phyloP scores from a whole-genome alignment of 1,140 invertebrate genomes.

The Watersipora subatra region DNA sequence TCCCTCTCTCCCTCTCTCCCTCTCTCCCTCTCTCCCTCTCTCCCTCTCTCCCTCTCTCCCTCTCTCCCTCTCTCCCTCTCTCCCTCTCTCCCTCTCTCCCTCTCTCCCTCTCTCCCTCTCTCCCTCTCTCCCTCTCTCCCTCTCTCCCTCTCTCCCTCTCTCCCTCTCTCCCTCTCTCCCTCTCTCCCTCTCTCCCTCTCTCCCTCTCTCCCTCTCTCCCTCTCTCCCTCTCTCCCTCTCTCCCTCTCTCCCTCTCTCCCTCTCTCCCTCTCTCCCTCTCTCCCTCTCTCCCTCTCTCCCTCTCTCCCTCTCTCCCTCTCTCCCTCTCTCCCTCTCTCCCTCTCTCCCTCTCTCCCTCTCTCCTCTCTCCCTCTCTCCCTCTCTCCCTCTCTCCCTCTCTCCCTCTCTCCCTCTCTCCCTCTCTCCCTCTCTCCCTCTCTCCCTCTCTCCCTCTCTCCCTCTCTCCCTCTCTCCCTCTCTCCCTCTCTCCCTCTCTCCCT shows the following conservation, averaged over 20 bases:
- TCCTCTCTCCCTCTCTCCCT: too few relatives aligned
- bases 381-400: slow-evolving; percentile 1
- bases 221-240: slow-evolving; percentile 1
- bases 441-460: slow-evolving; percentile 1
- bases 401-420: slow-evolving; percentile 1
- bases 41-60: slow-evolving; percentile 1
- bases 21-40: slow-evolving; percentile 1
- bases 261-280: slow-evolving; percentile 1
- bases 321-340: slow-evolving; percentile 1
- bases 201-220: slow-evolving; percentile 1
- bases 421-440: slow-evolving; percentile 1
- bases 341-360: slow-evolving; percentile 1
- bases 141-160: slow-evolving; percentile 1
- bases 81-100: slow-evolving; percentile 1
- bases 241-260: slow-evolving; percentile 1
- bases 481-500: neutral
- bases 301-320: slow-evolving; percentile 1
- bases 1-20: slow-evolving; percentile 1
- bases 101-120: slow-evolving; percentile 1
- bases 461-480: slow-evolving; percentile 1
- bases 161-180: slow-evolving; percentile 1
- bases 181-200: slow-evolving; percentile 1
- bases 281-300: slow-evolving; percentile 1
- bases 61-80: slow-evolving; percentile 1
- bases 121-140: slow-evolving; percentile 1